Evolutionary conservation across 2,113 vertebrate genomes (phyloP), one percentile per base, ranked within the genome.

Genomic region (Nothoprocta pentlandii): DNA sequence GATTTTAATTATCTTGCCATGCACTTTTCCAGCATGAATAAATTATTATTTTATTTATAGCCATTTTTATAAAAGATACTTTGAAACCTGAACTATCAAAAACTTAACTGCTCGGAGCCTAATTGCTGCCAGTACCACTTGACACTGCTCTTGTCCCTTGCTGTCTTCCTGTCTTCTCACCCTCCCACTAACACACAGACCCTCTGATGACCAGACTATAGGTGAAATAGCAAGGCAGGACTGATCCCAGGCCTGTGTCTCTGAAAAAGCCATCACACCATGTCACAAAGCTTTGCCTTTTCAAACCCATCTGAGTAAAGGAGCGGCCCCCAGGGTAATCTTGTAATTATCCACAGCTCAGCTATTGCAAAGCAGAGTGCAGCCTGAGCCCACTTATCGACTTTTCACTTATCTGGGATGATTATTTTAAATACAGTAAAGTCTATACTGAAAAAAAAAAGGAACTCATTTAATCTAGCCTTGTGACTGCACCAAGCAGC

Each of bases 391-490:
- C 86, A 68, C 76, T 95, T 81, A 92, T 1, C 0, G 14, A 87
- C 71, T 94, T 86, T 95, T 92, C 80, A 86, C 46, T 92, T 90
- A 78, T 15, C 67, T 87, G 15, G 36, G 44, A 71, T 94, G 67
- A 96, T 90, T 93, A 85, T 89, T 94, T 88, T 85, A 92, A 94
- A 92, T 86, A 93, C 13, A 80, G 62, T 71, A 15, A 95, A 92
- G 69, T 86, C 66, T 59, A 23, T 54, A 71, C 82, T 28, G 14
- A 36, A 5, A 47, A 39, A 39, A 39, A 49, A 62, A 36, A 25
- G 1, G 5, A 71, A 75, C 7, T 5, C 2, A 22, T 80, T 85
- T 83, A 41, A 19, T 62, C 44, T 12, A 58, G 19, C 11, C 10
- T 25, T 36, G 12, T 62, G 41, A 51, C 46, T 39, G 22, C 32